A percentile compares a stretch with the other conserved stretches of the same genome.
Conservation (phyloP, 2,113 vertebrate genomes). For the Smithornis capensis region DNA sequence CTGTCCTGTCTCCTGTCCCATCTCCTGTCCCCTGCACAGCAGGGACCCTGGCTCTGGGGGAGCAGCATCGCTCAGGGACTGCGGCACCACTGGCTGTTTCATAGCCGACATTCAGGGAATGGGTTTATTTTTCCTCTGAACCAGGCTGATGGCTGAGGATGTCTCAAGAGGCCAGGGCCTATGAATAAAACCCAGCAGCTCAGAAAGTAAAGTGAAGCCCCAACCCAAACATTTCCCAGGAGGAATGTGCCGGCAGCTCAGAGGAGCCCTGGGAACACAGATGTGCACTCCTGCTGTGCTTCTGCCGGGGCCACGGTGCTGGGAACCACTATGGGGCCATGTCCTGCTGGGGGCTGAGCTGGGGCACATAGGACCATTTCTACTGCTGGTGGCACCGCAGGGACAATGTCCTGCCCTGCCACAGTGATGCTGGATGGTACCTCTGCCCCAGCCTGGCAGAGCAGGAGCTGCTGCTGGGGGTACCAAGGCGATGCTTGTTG, state of each 20-base stretch:
- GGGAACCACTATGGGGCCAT: background rate
- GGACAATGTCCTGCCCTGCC: background rate
- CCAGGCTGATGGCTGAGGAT: background rate
- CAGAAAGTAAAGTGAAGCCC: background rate
- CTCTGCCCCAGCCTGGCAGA: background rate
- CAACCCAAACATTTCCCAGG: conserved; percentile 53
- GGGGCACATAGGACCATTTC: background rate
- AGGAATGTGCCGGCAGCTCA: background rate
- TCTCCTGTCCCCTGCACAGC: rapidly evolving
- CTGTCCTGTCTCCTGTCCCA: background rate
- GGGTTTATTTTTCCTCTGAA: conserved; percentile 25
- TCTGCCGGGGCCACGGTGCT: background rate
- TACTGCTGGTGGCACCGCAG: background rate
- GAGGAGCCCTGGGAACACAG: conserved; percentile 56
- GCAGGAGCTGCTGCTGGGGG: background rate
- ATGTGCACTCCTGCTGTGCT: conserved; percentile 43
- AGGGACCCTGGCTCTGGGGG: background rate
- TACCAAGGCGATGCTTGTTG: rapidly evolving
- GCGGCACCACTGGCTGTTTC: background rate
- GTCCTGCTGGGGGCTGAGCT: background rate
- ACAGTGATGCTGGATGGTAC: background rate
- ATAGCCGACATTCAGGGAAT: background rate
- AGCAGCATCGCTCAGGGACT: rapidly evolving
- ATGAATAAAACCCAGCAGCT: conserved; percentile 17
- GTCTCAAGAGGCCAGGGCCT: conserved; percentile 36